phyloP scores from a whole-genome alignment of 2,113 vertebrate genomes.

The Thymallus thymallus region DNA sequence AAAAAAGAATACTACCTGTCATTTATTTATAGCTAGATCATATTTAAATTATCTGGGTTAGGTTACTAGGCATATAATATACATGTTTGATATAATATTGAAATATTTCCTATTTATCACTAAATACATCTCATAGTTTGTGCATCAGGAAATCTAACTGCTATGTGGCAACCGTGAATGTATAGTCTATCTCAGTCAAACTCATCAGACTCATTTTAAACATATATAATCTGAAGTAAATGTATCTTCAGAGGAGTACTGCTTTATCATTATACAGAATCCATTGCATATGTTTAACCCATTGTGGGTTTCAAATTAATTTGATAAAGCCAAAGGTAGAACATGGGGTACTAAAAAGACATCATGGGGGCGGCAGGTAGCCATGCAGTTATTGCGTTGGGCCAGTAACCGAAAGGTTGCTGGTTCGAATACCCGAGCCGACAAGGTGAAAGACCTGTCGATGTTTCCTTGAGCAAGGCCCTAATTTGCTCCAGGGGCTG shows the following conservation, averaged over 20 bases:
- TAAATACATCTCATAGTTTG: background rate
- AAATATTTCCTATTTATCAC: background rate
- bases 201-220: background rate
- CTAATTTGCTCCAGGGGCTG: too few species aligned
- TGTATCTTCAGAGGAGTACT: conserved; percentile 20
- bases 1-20: conserved; percentile 32
- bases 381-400: too few species aligned
- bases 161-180: background rate
- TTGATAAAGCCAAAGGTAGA: conserved; percentile 11
- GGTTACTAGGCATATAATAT: background rate
- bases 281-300: conserved; percentile 13
- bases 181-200: background rate
- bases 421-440: too few species aligned
- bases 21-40: background rate
- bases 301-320: conserved; percentile 5
- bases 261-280: conserved; percentile 16
- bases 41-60: background rate
- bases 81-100: conserved; percentile 17
- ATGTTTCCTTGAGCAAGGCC: too few species aligned
- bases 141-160: background rate
- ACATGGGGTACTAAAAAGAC: background rate
- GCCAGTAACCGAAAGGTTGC: too few species aligned
- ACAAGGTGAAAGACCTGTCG: too few species aligned
- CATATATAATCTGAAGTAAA: background rate
- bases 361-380: too few species aligned